phyloP scores from a whole-genome alignment of 2,888 invertebrate genomes.

The Harpagoxenus sublaevis region DNA sequence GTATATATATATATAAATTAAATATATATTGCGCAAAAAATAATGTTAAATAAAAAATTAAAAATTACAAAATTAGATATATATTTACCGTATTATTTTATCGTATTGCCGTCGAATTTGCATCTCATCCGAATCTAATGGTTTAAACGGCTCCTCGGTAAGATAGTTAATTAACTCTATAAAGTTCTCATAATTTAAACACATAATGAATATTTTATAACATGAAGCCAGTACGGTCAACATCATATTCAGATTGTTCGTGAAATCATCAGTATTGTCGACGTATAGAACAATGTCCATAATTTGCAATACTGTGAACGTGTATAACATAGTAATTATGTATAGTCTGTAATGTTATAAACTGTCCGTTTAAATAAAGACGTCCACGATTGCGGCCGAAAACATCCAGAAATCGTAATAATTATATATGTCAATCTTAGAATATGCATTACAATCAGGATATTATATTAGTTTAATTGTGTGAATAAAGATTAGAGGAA shows the following conservation, averaged over 20 bases:
- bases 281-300: constrained; percentile 56
- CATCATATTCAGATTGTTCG: constrained; percentile 65
- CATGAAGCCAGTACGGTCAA: constrained; percentile 14
- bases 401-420: constrained; percentile 57
- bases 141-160: constrained; percentile 14
- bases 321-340: constrained; percentile 33
- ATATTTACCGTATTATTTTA: constrained; percentile 32
- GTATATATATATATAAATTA: neutral
- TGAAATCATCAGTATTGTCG: constrained; percentile 56
- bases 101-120: constrained; percentile 31
- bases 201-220: constrained; percentile 60
- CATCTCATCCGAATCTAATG: constrained; percentile 24
- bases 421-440: constrained; percentile 53
- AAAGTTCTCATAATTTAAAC: constrained; percentile 50
- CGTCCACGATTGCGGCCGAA: constrained; percentile 61
- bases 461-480: neutral
- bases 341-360: constrained; percentile 58
- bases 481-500: neutral
- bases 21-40: neutral
- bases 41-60: neutral
- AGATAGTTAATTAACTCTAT: constrained; percentile 14
- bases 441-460: constrained; percentile 36
- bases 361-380: constrained; percentile 55
- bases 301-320: constrained; percentile 49
- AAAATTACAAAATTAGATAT: neutral